A percentile compares a stretch with the other conserved stretches of the same genome.
phyloP scores from a whole-genome alignment of 2,888 invertebrate species.

The Pandemis corylana region DNA sequence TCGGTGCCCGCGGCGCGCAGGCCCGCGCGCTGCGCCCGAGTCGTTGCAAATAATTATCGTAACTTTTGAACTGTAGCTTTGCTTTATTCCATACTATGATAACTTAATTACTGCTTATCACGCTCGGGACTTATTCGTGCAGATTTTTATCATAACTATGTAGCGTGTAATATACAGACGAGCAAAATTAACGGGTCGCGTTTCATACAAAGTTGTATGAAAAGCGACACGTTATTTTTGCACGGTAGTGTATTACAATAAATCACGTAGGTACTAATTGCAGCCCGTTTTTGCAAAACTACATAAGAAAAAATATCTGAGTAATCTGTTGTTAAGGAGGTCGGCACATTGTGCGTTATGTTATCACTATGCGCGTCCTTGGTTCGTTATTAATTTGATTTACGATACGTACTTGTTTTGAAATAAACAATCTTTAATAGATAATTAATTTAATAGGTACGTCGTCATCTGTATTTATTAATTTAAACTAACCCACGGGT shows the following conservation, averaged over 20 bases:
- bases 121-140: not conserved
- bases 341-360: conserved; percentile 18
- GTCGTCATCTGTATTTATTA: conserved; percentile 24
- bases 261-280: not conserved
- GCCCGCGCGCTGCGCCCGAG: conserved; percentile 11
- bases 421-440: conserved; percentile 32
- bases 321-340: conserved; percentile 27
- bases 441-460: conserved; percentile 27
- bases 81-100: conserved; percentile 14
- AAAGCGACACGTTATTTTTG: too few relatives aligned
- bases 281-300: conserved; percentile 1
- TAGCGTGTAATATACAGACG: not conserved
- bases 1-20: conserved; percentile 47
- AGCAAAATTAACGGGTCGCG: too few relatives aligned
- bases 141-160: not conserved
- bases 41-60: conserved; percentile 13
- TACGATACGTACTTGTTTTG: conserved; percentile 34
- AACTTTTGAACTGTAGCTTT: conserved; percentile 17
- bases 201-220: too few relatives aligned
- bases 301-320: conserved; percentile 18
- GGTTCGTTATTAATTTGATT: conserved; percentile 38
- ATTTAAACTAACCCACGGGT: conserved; percentile 9
- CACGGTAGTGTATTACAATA: too few relatives aligned
- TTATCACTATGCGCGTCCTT: conserved; percentile 35
- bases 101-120: conserved; percentile 13